phyloP scores from a whole-genome alignment of 2,888 invertebrate genomes.

The Cryptosula pallasiana region DNA sequence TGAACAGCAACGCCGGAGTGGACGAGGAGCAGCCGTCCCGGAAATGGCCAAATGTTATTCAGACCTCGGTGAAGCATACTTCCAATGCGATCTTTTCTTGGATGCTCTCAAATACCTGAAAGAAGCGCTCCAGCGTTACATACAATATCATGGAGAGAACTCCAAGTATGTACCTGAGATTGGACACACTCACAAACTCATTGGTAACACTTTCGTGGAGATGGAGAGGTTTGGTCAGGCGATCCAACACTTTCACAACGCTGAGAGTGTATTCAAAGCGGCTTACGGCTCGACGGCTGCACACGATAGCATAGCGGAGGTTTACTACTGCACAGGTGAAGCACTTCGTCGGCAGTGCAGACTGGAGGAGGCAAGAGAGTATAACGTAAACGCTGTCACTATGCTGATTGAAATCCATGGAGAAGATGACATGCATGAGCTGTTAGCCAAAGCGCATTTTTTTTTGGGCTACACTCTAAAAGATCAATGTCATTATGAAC shows the following conservation, averaged over 20 bases:
- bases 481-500: constrained; percentile 2
- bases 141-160: not conserved
- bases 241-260: not conserved
- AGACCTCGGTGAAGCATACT: not conserved
- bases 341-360: not conserved
- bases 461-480: not conserved
- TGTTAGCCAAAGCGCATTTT: not conserved
- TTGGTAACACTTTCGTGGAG: not conserved
- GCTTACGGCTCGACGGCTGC: not conserved
- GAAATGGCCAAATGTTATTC: not conserved
- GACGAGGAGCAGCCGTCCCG: not conserved
- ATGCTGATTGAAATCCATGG: not conserved
- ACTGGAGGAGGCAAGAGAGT: not conserved
- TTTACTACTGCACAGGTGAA: not conserved
- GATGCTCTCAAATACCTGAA: not conserved
- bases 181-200: not conserved
- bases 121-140: not conserved
- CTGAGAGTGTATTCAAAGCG: not conserved
- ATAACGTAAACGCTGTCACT: not conserved
- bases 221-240: not conserved
- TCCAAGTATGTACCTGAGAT: not conserved
- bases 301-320: not conserved
- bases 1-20: not conserved
- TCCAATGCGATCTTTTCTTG: not conserved
- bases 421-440: not conserved